Base-by-base conservation (phyloP, 2,113 vertebrate genomes). In the Atherinomorus stipes region DNA sequence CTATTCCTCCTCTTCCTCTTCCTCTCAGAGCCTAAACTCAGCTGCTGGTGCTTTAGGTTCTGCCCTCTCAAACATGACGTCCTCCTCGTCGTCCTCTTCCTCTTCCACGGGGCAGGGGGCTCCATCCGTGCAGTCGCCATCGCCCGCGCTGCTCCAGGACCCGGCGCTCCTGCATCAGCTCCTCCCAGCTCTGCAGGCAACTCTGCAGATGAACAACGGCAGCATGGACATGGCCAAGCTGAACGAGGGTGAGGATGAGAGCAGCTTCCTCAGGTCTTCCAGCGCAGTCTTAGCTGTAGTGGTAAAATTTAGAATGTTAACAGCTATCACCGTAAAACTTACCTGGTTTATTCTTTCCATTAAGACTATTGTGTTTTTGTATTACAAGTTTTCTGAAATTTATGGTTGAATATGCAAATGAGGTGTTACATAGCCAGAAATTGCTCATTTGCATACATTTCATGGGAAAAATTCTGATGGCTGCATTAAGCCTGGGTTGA, bases 201-300 rank as follows among this genome's bases (percentile, higher is more conserved):
- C 97, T 1, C 93, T 99, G 90, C 98, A 99, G 92, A 95, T 99
- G 92, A 98, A 97, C 93, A 98, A 98, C 90, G 96, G 96, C 92
- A 97, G 93, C 59, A 95, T 98, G 93, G 98, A 99, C 92, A 95
- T 98, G 95, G 95, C 96, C 54, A 99, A 99, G 94, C 97, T 99
- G 90, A 99, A 99, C 70, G 98, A 99, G 94, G 97, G 98, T 99
- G 94, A 95, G 91, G 49, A 49, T 23, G 18, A 15, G 13, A 15
- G 26, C 31, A 34, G 9, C 31, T 34, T 1, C 31, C 31, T 7
- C 31, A 7, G 3, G 31, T 34, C 31, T 34, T 34, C 7, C 31
- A 34, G 9, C 9, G 31, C 31, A 28, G 38, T 9, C 38, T 40
- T 40, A 40, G 10, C 11, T 40, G 34, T 37, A 37, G 34, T 37